Conservation (phyloP, 2,888 invertebrate genomes). For the Villa cingulata region DNA sequence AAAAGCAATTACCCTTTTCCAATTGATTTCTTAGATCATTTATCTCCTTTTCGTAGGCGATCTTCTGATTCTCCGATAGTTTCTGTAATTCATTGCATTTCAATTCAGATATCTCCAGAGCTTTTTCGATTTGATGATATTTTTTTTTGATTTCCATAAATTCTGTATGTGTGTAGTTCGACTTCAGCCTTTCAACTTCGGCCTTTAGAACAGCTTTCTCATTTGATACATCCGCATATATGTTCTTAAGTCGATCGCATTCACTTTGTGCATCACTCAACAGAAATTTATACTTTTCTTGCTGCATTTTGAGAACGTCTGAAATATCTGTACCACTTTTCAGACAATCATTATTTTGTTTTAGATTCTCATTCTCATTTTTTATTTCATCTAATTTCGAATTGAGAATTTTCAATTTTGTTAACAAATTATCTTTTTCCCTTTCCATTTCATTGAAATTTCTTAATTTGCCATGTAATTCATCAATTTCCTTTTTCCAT, state of each 20-base stretch:
- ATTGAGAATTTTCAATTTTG: slow-evolving; percentile 38
- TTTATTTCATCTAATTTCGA: slow-evolving; percentile 36
- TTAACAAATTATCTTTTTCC: slow-evolving; percentile 38
- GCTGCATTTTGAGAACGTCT: slow-evolving; percentile 25
- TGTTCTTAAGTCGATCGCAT: slow-evolving; percentile 41
- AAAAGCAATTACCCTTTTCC: slow-evolving; percentile 19
- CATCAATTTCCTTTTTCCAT: slow-evolving; percentile 17
- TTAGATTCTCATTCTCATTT: slow-evolving; percentile 26
- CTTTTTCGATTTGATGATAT: slow-evolving; percentile 40
- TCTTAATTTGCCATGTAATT: slow-evolving; percentile 31
- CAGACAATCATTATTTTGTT: slow-evolving; percentile 1
- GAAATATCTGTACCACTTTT: neutral
- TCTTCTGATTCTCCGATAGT: slow-evolving; percentile 42
- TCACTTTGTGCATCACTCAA: slow-evolving; percentile 42
- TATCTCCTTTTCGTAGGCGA: slow-evolving; percentile 26
- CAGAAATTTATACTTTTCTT: slow-evolving; percentile 40
- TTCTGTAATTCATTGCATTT: slow-evolving; percentile 32
- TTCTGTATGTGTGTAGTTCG: neutral
- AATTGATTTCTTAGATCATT: slow-evolving; percentile 21
- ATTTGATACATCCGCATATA: slow-evolving; percentile 45
- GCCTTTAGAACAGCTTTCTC: slow-evolving; percentile 41
- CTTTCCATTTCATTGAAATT: slow-evolving; percentile 33
- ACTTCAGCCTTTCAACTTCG: neutral
- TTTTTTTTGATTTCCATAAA: slow-evolving; percentile 41
- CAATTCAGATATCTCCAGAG: slow-evolving; percentile 26